These are phyloP conservation scores for Volucella inanis DNA, from an alignment of 2,888 invertebrate genomes.

Conservation along the genomic window DNA sequence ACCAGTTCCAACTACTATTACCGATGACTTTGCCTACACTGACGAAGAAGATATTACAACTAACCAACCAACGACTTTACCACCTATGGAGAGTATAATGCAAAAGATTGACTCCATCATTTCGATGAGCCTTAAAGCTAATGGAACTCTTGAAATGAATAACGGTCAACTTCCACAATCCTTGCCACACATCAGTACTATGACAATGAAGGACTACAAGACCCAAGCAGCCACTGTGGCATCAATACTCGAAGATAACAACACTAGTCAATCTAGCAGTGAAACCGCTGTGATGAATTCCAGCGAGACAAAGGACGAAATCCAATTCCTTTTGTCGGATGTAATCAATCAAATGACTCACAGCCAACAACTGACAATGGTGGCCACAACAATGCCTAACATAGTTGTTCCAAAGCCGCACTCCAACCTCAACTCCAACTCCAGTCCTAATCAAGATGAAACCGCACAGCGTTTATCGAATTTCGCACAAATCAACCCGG, in stretches of 20 bases:
- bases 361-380: constrained; percentile 30
- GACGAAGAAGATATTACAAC: constrained; percentile 29
- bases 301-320: constrained; percentile 80
- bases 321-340: constrained; percentile 81
- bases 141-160: constrained; percentile 76
- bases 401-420: constrained; percentile 22
- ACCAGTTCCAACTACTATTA: constrained; percentile 42
- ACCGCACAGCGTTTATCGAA: constrained; percentile 79
- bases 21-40: constrained; percentile 28
- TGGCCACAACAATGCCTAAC: constrained; percentile 42
- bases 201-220: constrained; percentile 81
- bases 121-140: constrained; percentile 59
- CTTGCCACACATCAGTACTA: constrained; percentile 67
- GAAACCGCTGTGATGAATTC: constrained; percentile 77
- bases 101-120: constrained; percentile 75
- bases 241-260: constrained; percentile 81
- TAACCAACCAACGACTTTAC: constrained; percentile 62
- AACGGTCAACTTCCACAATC: constrained; percentile 55
- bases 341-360: constrained; percentile 80
- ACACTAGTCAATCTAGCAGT: constrained; percentile 48
- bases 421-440: background rate
- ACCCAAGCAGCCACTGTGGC: constrained; percentile 82
- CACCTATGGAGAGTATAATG: constrained; percentile 75
- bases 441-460: constrained; percentile 54
- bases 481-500: constrained; percentile 80